Percentiles rank a stretch among this genome's conserved stretches.
Evolutionary conservation across 2,797 vertebrate species (phyloP).

Genomic region (Peromyscus attwateri): DNA sequence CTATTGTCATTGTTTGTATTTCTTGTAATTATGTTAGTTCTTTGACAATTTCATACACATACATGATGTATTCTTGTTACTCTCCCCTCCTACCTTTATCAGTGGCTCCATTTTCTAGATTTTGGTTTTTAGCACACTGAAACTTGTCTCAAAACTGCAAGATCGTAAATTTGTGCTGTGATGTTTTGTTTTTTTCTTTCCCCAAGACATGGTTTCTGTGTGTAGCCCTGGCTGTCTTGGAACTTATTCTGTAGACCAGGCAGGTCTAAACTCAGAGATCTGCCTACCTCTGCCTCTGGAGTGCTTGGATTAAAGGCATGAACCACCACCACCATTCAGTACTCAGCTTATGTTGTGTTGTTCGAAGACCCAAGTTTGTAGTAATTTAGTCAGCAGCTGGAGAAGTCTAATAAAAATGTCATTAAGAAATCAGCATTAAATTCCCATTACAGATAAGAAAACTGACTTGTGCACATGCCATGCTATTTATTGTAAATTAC

Average conservation of each 20-base stretch:
- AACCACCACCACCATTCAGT: neutral
- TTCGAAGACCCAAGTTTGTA: neutral
- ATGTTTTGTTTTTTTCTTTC: too few relatives aligned
- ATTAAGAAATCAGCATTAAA: neutral
- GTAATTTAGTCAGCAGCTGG: constrained; percentile 2
- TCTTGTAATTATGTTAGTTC: neutral
- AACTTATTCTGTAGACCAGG: neutral
- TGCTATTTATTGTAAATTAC: neutral
- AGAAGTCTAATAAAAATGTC: constrained; percentile 34
- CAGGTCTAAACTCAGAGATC: neutral
- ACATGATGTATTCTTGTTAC: neutral
- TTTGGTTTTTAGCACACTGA: neutral
- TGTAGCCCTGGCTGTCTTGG: neutral
- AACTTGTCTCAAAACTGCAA: neutral
- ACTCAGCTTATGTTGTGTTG: neutral
- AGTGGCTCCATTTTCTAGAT: neutral
- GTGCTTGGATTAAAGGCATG: neutral
- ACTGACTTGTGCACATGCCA: neutral
- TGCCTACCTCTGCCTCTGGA: neutral
- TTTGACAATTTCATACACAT: neutral
- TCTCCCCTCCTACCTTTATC: neutral
- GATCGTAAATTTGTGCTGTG: neutral
- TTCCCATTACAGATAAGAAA: constrained; percentile 12
- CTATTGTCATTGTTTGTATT: neutral
- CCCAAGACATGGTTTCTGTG: neutral